Evolutionary conservation across 2,888 invertebrate genomes (phyloP).

Genomic region (Nipponacmea schrenckii): DNA sequence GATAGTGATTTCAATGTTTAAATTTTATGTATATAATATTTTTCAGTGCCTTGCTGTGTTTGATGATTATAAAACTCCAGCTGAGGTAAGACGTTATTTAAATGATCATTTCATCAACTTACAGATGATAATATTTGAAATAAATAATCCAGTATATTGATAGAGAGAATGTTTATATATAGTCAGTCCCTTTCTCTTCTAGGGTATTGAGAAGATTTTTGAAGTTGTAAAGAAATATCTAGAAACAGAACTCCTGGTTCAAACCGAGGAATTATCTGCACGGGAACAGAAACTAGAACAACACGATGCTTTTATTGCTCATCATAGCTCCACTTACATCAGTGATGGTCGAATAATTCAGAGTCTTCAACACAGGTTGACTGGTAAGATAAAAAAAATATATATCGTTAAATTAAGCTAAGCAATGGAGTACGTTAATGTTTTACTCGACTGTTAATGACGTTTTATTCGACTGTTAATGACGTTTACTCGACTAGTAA

Average conservation of each 20-base stretch:
- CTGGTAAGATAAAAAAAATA: too few species aligned
- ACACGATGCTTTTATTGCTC: constrained; percentile 44
- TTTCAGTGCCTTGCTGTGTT: constrained; percentile 47
- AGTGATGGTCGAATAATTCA: constrained; percentile 17
- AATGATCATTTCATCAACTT: too few species aligned
- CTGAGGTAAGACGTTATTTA: constrained; percentile 39
- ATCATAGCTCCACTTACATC: constrained; percentile 42
- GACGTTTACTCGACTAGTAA: too few species aligned
- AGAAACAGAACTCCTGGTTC: constrained; percentile 36
- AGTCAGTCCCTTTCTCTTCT: neutral
- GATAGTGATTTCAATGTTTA: too few species aligned
- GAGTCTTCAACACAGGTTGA: too few species aligned
- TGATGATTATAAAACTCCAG: constrained; percentile 44
- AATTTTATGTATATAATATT: too few species aligned
- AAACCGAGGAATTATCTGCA: constrained; percentile 19
- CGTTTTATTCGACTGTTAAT: too few species aligned
- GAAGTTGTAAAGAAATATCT: constrained; percentile 45
- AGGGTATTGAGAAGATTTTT: constrained; percentile 54
- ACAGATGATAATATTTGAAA: neutral
- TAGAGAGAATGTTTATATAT: neutral
- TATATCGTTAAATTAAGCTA: too few species aligned
- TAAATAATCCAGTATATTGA: neutral
- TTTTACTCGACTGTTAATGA: too few species aligned
- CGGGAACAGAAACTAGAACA: constrained; percentile 33
- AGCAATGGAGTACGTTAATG: too few species aligned